Conservation (phyloP, 1,140 invertebrate genomes). For the Maconellicoccus hirsutus region DNA sequence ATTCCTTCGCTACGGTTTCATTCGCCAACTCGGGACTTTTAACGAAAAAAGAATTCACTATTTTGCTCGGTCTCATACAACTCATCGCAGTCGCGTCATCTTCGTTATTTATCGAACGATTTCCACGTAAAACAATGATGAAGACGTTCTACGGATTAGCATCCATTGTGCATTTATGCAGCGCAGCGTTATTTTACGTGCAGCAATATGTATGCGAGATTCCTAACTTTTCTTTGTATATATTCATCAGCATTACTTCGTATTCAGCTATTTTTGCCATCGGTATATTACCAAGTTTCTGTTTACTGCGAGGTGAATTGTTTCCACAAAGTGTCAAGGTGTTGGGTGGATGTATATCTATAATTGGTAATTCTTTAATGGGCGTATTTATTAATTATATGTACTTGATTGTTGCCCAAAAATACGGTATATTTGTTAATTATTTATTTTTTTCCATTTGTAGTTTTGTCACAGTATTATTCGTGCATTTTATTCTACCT, state of each 20-base stretch:
- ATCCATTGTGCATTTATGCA: constrained; percentile 32
- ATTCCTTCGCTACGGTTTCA: constrained; percentile 28
- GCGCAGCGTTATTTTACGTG: constrained; percentile 38
- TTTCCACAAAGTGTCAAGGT: constrained; percentile 50
- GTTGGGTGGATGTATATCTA: constrained; percentile 39
- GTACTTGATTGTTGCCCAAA: constrained; percentile 46
- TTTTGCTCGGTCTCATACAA: constrained; percentile 28
- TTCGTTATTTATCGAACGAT: constrained; percentile 37
- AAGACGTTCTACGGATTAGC: constrained; percentile 36
- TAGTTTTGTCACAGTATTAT: constrained; percentile 45
- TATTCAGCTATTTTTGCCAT: constrained; percentile 45
- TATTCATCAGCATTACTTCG: constrained; percentile 42
- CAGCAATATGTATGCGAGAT: constrained; percentile 34
- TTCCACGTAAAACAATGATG: constrained; percentile 41
- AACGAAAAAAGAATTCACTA: constrained; percentile 27
- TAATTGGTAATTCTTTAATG: constrained; percentile 35
- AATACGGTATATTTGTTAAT: constrained; percentile 52
- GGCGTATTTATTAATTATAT: constrained; percentile 63
- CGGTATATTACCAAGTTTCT: constrained; percentile 44
- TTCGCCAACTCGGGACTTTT: constrained; percentile 32
- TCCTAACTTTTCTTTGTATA: constrained; percentile 37
- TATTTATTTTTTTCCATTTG: constrained; percentile 68
- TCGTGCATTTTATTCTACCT: constrained; percentile 52
- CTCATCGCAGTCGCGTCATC: constrained; percentile 38
- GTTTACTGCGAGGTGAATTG: constrained; percentile 48